Evolutionary conservation across 2,797 vertebrate species (phyloP).

Genomic region (Trematomus bernacchii): DNA sequence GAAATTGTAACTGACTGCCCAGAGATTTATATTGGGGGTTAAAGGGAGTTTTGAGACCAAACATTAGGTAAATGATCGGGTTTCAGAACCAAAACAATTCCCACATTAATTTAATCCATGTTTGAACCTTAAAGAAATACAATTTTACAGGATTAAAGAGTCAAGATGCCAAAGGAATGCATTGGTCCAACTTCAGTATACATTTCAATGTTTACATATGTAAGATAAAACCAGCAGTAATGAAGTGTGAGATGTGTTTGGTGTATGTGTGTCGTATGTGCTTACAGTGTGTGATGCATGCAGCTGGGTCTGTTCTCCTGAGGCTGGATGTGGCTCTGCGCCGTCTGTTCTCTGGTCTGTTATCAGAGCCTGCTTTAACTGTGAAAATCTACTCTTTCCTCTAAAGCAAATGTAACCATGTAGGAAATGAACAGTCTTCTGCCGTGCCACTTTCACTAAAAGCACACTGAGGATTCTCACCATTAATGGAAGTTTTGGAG

Average conservation of each 20-base stretch:
- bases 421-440: conserved; percentile 16
- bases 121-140: not conserved
- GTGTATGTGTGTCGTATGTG: conserved; percentile 29
- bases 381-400: conserved; percentile 51
- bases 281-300: conserved; percentile 57
- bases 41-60: not conserved
- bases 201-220: conserved; percentile 22
- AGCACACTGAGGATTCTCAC: conserved; percentile 27
- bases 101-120: not conserved
- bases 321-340: conserved; percentile 20
- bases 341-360: conserved; percentile 31
- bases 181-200: conserved; percentile 41
- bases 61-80: not conserved
- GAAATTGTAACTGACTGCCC: not conserved
- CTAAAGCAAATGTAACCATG: conserved; percentile 20
- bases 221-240: not conserved
- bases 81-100: conserved; percentile 3
- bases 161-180: conserved; percentile 39
- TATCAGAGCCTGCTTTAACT: conserved; percentile 55
- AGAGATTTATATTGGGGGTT: not conserved
- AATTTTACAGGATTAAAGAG: conserved; percentile 26
- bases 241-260: conserved; percentile 23
- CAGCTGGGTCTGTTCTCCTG: conserved; percentile 33
- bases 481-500: conserved; percentile 11
- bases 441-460: conserved; percentile 31